These are phyloP conservation scores for Noctua janthe DNA, from an alignment of 2,888 invertebrate genomes.

Conservation along the genomic window DNA sequence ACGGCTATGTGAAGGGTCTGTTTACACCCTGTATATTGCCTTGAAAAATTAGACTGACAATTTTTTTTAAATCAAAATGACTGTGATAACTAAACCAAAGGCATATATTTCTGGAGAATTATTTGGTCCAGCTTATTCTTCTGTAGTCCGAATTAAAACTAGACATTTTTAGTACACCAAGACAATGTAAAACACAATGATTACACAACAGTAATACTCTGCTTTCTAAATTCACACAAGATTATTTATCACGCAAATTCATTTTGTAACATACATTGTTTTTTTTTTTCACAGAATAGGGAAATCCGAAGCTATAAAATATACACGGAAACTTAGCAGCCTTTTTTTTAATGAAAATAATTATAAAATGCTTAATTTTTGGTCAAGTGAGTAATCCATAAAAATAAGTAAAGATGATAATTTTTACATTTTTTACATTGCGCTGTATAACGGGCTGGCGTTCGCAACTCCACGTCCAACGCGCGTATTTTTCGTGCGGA, in stretches of 20 bases:
- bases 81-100: background rate
- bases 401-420: too few relatives aligned
- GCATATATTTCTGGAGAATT: background rate
- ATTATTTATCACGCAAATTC: slow-evolving; percentile 18
- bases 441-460: too few relatives aligned
- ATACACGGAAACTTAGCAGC: background rate
- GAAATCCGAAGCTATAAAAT: background rate
- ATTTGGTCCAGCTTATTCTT: background rate
- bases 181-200: slow-evolving; percentile 31
- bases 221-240: slow-evolving; percentile 15
- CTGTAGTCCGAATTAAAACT: background rate
- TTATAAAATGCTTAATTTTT: background rate
- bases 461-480: too few relatives aligned
- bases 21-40: background rate
- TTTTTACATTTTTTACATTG: too few relatives aligned
- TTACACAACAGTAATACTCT: slow-evolving; percentile 15
- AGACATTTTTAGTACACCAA: slow-evolving; percentile 30
- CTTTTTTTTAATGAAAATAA: background rate
- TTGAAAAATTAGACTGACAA: background rate
- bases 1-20: too few relatives aligned
- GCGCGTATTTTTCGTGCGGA: too few relatives aligned
- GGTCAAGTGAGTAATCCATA: background rate
- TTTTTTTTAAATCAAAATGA: background rate
- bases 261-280: background rate
- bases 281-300: slow-evolving; percentile 1